phyloP scores from a whole-genome alignment of 2,113 vertebrate species.

The Rhineura floridana region DNA sequence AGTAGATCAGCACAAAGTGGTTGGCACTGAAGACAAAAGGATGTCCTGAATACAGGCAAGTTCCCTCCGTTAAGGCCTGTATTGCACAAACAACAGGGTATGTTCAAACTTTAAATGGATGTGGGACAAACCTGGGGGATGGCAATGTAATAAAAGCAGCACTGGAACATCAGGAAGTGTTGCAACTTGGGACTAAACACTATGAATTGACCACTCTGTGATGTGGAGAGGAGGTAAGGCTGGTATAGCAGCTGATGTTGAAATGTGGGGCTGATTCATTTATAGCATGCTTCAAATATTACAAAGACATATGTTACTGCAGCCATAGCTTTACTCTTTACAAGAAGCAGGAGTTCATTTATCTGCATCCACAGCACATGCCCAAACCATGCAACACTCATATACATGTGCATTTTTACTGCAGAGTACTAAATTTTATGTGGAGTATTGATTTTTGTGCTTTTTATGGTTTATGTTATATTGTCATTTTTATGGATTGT shows the following conservation, averaged over 20 bases:
- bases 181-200: conserved; percentile 12
- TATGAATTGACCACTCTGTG: not conserved
- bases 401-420: no score
- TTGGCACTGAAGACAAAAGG: rapidly evolving
- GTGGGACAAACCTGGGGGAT: conserved; percentile 17
- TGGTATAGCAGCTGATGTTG: not conserved
- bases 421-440: no score
- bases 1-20: rapidly evolving
- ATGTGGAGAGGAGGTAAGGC: not conserved
- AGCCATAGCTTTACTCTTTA: not conserved
- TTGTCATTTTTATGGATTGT: no score
- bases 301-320: conserved; percentile 35
- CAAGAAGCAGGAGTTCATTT: not conserved
- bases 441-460: no score
- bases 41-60: rapidly evolving
- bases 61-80: conserved; percentile 17
- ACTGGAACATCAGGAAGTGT: not conserved
- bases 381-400: not conserved
- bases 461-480: no score
- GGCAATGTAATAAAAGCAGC: not conserved
- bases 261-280: not conserved
- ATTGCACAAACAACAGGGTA: conserved; percentile 21
- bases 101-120: not conserved
- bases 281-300: conserved; percentile 30
- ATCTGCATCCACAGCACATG: not conserved